Conservation (phyloP, 2,113 vertebrate species). For the Tinamus guttatus region DNA sequence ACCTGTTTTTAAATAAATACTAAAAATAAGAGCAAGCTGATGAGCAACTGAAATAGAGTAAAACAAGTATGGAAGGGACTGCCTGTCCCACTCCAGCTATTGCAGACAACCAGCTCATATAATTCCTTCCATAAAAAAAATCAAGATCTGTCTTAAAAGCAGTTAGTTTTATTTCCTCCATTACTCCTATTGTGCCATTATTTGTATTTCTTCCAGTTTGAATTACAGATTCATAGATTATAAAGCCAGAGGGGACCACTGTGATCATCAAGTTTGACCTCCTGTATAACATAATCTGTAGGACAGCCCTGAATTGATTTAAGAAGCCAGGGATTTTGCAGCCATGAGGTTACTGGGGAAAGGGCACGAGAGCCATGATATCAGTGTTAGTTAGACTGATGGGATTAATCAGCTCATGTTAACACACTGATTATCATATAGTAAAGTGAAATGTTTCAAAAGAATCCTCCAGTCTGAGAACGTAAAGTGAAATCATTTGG, state of each 20-base stretch:
- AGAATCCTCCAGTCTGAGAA: constrained; percentile 57
- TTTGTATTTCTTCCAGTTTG: constrained; percentile 15
- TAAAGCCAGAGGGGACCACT: neutral
- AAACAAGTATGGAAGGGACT: constrained; percentile 24
- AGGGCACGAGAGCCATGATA: constrained; percentile 37
- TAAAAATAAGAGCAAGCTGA: constrained; percentile 22
- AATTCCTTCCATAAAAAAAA: neutral
- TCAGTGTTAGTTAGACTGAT: constrained; percentile 69
- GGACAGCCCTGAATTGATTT: constrained; percentile 3
- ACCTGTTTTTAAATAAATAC: constrained; percentile 37
- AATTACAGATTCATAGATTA: constrained; percentile 45
- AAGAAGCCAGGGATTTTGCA: constrained; percentile 63
- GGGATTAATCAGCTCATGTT: constrained; percentile 84
- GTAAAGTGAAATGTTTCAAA: constrained; percentile 72
- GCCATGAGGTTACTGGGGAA: constrained; percentile 48
- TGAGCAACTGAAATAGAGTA: neutral
- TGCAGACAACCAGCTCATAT: neutral
- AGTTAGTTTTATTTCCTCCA: constrained; percentile 15
- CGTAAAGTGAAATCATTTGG: constrained; percentile 73
- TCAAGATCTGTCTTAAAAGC: neutral
- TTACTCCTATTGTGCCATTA: neutral
- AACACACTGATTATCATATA: constrained; percentile 80
- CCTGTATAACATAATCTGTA: constrained; percentile 13
- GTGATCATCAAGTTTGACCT: constrained; percentile 29
- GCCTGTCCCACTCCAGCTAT: neutral